A percentile compares a stretch with the other conserved stretches of the same genome.
Evolutionary conservation across 2,113 vertebrate species (phyloP).

Genomic region (Lasiurus borealis): DNA sequence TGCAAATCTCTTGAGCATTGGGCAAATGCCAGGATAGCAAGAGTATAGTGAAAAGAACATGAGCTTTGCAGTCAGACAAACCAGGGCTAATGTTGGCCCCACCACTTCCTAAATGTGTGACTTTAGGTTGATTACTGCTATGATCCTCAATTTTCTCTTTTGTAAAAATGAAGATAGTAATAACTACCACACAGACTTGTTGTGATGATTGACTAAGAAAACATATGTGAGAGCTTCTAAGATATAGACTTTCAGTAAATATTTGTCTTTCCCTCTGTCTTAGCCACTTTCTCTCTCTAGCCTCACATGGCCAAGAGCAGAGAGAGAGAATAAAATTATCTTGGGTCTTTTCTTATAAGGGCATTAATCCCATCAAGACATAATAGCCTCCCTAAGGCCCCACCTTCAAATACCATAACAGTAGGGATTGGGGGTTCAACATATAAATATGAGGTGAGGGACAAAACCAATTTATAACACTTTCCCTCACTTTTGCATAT

Average conservation of each 20-base stretch:
- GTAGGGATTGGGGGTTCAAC: background rate
- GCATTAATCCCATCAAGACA: background rate
- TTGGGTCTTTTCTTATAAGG: background rate
- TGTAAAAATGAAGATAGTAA: constrained; percentile 6
- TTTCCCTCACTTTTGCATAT: background rate
- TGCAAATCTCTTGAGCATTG: background rate
- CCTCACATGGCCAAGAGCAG: background rate
- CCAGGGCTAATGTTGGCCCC: background rate
- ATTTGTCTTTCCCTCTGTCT: background rate
- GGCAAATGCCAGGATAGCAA: constrained; percentile 13
- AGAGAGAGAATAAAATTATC: background rate
- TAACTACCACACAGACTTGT: background rate
- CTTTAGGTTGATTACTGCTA: constrained; percentile 1
- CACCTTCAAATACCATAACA: background rate
- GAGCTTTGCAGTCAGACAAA: constrained; percentile 9
- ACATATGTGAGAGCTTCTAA: constrained; percentile 3
- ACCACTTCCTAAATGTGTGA: background rate
- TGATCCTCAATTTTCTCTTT: constrained; percentile 35
- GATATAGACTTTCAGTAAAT: constrained; percentile 30
- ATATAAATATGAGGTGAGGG: background rate
- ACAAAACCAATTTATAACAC: background rate
- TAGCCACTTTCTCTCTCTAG: background rate
- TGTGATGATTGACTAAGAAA: constrained; percentile 52
- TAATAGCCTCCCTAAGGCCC: background rate
- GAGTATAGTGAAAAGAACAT: background rate